phyloP scores from a whole-genome alignment of 35 echinoderm and acorn worm species.

The Lytechinus variegatus region DNA sequence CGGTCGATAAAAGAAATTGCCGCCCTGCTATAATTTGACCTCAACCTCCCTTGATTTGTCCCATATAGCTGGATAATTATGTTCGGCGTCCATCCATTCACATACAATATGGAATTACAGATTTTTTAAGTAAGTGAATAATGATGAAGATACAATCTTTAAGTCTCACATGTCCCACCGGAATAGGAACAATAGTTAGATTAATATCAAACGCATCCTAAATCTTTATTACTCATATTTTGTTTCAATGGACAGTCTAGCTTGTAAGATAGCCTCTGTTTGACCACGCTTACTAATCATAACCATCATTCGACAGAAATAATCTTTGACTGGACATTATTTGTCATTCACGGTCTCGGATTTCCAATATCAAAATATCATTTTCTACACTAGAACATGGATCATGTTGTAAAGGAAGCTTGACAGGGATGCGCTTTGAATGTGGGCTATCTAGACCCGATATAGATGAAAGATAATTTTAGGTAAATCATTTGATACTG shows the following conservation, averaged over 20 bases:
- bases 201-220: neutral
- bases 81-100: too few species aligned
- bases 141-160: neutral
- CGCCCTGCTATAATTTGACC: too few species aligned
- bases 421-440: neutral
- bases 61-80: too few species aligned
- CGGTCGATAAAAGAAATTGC: too few species aligned
- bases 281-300: neutral
- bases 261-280: neutral
- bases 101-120: too few species aligned
- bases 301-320: neutral
- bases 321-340: neutral
- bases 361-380: neutral
- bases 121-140: neutral
- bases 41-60: too few species aligned
- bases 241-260: neutral
- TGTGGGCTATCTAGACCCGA: neutral
- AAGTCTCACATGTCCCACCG: neutral
- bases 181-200: neutral
- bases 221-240: neutral
- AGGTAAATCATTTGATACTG: neutral
- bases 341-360: neutral
- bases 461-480: neutral
- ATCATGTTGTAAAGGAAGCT: neutral
- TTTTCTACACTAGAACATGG: neutral